Evolutionary conservation across 2,888 invertebrate species (phyloP).

Genomic region (Cepaea hortensis): DNA sequence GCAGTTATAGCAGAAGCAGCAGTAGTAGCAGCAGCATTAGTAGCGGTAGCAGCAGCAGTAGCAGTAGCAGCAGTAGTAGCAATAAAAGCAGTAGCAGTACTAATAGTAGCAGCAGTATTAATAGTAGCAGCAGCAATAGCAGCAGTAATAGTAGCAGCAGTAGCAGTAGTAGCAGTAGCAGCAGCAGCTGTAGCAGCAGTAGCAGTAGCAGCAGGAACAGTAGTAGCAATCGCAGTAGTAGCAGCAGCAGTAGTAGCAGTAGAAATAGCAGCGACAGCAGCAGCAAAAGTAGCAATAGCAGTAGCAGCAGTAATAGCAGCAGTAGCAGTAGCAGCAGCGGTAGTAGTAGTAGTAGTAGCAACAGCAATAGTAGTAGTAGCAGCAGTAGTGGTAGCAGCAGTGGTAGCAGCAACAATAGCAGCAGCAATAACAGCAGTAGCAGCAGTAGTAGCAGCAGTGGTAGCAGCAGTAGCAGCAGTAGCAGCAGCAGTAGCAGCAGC

Average conservation of each 20-base stretch:
- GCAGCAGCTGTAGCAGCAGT: not conserved
- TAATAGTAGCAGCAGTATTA: not conserved
- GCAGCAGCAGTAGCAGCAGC: too few relatives aligned
- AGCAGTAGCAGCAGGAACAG: not conserved
- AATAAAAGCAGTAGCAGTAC: constrained; percentile 3
- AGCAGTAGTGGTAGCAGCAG: too few relatives aligned
- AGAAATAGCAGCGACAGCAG: not conserved
- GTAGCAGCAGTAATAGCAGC: too few relatives aligned
- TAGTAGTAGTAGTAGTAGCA: too few relatives aligned
- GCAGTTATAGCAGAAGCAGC: not conserved
- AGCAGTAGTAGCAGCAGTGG: too few relatives aligned
- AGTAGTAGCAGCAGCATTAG: too few relatives aligned
- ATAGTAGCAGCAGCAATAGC: constrained; percentile 27
- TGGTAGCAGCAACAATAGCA: too few relatives aligned
- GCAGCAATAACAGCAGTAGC: too few relatives aligned
- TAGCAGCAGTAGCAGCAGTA: too few relatives aligned
- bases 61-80: constrained; percentile 23
- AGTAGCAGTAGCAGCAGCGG: too few relatives aligned
- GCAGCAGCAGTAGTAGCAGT: not conserved
- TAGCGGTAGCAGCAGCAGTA: constrained; percentile 42
- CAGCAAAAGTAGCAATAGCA: too few relatives aligned
- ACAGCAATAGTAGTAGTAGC: too few relatives aligned
- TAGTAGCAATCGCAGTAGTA: not conserved
- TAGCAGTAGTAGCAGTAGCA: not conserved
- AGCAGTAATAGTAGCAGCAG: not conserved